Evolutionary conservation across 2,888 invertebrate genomes (phyloP).

Genomic region (Orthosia cruda): DNA sequence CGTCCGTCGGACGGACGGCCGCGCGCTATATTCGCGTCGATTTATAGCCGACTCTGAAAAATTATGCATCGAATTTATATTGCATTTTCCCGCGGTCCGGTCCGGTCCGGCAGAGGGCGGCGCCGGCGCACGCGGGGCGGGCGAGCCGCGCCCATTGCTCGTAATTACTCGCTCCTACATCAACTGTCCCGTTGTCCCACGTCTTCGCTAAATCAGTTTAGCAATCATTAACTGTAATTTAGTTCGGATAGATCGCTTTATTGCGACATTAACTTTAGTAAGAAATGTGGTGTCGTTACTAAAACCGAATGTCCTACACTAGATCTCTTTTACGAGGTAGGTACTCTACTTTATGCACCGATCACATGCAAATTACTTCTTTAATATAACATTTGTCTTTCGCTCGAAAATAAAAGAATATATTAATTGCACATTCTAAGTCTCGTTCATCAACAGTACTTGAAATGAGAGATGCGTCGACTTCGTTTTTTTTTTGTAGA

Average conservation of each 20-base stretch:
- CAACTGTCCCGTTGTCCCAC: conserved; percentile 29
- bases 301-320: neutral
- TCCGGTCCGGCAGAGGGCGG: conserved; percentile 37
- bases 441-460: conserved; percentile 1
- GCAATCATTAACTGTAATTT: conserved; percentile 21
- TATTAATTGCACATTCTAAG: neutral
- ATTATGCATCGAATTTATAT: conserved; percentile 80
- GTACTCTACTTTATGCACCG: neutral
- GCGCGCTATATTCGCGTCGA: conserved; percentile 73
- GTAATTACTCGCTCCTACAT: conserved; percentile 15
- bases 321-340: neutral
- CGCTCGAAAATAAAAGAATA: neutral
- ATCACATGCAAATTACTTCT: conserved; percentile 5
- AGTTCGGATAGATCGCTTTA: conserved; percentile 24
- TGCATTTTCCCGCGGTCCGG: conserved; percentile 53
- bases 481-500: neutral
- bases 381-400: neutral
- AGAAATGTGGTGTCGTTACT: conserved; percentile 3
- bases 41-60: conserved; percentile 79
- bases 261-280: conserved; percentile 8
- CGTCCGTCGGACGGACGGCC: conserved; percentile 69
- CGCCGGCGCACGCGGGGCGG: conserved; percentile 44
- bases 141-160: conserved; percentile 22
- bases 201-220: conserved; percentile 30
- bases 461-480: neutral